Percentiles rank a stretch among this genome's conserved stretches.
Conservation (phyloP, 2,113 vertebrate genomes). For the Proteles cristata region DNA sequence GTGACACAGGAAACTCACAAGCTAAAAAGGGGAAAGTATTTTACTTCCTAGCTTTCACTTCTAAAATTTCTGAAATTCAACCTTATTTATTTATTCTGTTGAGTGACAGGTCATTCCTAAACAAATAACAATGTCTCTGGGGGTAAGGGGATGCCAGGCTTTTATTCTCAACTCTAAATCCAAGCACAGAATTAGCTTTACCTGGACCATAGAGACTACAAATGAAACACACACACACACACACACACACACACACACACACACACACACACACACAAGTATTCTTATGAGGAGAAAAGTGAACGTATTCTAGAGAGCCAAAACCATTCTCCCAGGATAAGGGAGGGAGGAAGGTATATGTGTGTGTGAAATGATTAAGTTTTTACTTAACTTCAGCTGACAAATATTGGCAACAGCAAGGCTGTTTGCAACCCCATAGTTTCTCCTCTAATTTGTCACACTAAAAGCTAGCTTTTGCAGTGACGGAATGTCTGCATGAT, state of each 20-base stretch:
- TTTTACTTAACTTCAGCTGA: background rate
- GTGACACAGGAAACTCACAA: background rate
- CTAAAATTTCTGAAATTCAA: background rate
- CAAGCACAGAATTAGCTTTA: background rate
- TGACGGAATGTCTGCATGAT: background rate
- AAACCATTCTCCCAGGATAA: background rate
- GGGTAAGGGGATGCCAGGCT: background rate
- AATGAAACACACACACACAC: background rate
- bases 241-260: too few relatives aligned
- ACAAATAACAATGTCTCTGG: background rate
- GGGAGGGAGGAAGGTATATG: fast-evolving
- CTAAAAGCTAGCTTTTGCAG: background rate
- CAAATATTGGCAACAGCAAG: background rate
- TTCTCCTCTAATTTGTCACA: background rate
- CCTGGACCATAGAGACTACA: background rate
- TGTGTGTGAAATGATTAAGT: background rate
- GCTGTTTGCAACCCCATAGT: background rate
- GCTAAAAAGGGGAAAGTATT: background rate
- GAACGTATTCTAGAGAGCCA: background rate
- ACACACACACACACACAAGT: too few relatives aligned
- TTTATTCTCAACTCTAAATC: background rate
- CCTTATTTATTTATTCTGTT: background rate
- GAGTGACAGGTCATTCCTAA: background rate
- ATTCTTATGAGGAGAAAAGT: background rate
- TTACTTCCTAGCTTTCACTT: background rate